phyloP scores from a whole-genome alignment of 2,888 invertebrate genomes.

The Drosophila vallismaia region DNA sequence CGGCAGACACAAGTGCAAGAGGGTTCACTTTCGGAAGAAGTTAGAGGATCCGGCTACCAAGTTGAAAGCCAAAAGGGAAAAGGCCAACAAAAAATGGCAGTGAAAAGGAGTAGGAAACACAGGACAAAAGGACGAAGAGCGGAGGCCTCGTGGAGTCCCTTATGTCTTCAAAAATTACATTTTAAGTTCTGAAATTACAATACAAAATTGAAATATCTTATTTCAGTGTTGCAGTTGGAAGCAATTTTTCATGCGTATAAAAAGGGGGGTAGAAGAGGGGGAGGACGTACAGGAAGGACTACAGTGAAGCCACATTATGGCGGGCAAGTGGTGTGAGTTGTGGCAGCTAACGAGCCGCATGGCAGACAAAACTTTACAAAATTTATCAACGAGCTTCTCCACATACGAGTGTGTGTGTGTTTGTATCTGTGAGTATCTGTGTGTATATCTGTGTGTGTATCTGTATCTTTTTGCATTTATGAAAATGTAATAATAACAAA shows the following conservation, averaged over 20 bases:
- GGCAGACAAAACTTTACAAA: slow-evolving; percentile 75
- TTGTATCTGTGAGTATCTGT: slow-evolving; percentile 4
- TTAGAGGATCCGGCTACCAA: slow-evolving; percentile 19
- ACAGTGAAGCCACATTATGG: slow-evolving; percentile 54
- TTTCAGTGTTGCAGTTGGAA: slow-evolving; percentile 63
- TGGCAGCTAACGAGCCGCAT: slow-evolving; percentile 72
- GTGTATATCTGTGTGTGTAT: slow-evolving; percentile 14
- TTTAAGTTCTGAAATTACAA: slow-evolving; percentile 72
- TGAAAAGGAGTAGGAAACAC: no score
- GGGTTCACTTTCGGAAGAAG: slow-evolving; percentile 30
- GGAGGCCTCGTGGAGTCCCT: slow-evolving; percentile 5
- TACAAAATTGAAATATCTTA: slow-evolving; percentile 78
- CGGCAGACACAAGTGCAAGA: slow-evolving; percentile 23
- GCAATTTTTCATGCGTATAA: slow-evolving; percentile 71
- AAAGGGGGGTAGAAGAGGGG: slow-evolving; percentile 10
- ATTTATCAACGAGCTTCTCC: slow-evolving; percentile 66
- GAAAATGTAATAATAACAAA: slow-evolving; percentile 80
- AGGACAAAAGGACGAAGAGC: no score
- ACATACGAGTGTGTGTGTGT: slow-evolving; percentile 19
- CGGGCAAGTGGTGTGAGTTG: slow-evolving; percentile 1
- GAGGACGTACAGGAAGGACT: background rate
- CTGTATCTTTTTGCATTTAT: slow-evolving; percentile 71
- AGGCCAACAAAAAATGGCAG: slow-evolving; percentile 1
- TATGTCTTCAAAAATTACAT: slow-evolving; percentile 75
- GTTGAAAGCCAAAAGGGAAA: slow-evolving; percentile 44